Conservation (phyloP, 2,113 vertebrate genomes). For the Lepisosteus oculatus region DNA sequence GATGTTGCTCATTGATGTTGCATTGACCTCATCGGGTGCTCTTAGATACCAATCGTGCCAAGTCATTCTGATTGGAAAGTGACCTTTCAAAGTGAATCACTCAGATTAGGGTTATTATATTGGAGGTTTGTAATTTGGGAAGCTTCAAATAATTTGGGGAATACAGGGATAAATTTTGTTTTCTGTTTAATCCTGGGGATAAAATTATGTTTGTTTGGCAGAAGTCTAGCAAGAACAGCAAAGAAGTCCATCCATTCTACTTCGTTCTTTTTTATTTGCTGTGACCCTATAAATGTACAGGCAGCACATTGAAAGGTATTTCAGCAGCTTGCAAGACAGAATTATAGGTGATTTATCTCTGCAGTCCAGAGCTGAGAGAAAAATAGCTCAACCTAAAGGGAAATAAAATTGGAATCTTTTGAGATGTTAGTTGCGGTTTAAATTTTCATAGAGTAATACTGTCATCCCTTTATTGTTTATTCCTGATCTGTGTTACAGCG, state of each 20-base stretch:
- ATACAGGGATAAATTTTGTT: too few relatives aligned
- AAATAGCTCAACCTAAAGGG: neutral
- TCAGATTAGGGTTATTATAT: too few relatives aligned
- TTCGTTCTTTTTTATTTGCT: neutral
- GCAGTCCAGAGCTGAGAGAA: neutral
- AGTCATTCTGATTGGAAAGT: too few relatives aligned
- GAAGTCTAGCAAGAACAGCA: neutral
- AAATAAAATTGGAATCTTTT: neutral
- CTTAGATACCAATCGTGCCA: too few relatives aligned
- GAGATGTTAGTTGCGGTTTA: neutral
- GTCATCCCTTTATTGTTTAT: neutral
- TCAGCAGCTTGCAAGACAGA: neutral
- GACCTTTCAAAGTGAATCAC: too few relatives aligned
- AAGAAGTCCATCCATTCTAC: neutral
- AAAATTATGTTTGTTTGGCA: too few relatives aligned
- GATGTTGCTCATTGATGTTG: too few relatives aligned
- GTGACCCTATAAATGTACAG: neutral
- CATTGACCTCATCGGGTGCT: too few relatives aligned
- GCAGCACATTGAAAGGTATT: slow-evolving; percentile 4
- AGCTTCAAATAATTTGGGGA: too few relatives aligned
- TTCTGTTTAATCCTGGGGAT: too few relatives aligned
- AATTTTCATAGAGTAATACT: neutral
- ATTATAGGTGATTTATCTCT: neutral
- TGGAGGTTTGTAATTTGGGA: too few relatives aligned
- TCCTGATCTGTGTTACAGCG: neutral